Evolutionary conservation across 2,888 invertebrate genomes (phyloP), one percentile per base, ranked within the genome.

Genomic region (Drosophila subquinaria): DNA sequence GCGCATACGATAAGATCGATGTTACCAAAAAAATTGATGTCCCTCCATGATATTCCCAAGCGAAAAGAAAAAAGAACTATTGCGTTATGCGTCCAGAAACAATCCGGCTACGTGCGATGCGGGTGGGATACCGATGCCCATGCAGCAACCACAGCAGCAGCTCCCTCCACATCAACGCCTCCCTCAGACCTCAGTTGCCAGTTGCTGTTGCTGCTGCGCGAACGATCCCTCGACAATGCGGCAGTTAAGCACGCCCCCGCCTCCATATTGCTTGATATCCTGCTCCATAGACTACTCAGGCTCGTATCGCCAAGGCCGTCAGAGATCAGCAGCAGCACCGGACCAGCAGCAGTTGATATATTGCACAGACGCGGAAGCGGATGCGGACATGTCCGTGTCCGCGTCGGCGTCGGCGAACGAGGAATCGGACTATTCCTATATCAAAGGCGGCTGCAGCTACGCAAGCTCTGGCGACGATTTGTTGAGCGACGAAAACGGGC

Each of bases 21-120:
- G 93, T 92, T 93, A 92, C 92, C 92, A 92, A 92, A 90, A 92
- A 90, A 92, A 90, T 92, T 92, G 90, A 92, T 91, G 92, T 91
- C 91, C 91, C 92, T 92, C 93, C 92, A 93, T 93, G 93, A 91
- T 92, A 92, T 92, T 93, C 92, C 91, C 88, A 92, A 91, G 88
- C 89, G 92, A 92, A 88, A 92, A 91, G 88, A 91, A 91, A 90
- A 89, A 83, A 92, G 91, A 90, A 90, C 90, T 93, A 93, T 93
- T 93, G 93, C 92, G 92, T 91, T 92, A 90, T 91, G 93, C 92
- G 91, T 91, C 91, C 90, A 82, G 79, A 90, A 90, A 91, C 86
- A 82, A 84, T 79, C 82, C 88, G 81, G 83, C 82, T 78, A 81
- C 76, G 82, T 80, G 79, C 88, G 85, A 88, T 85, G 89, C 88